A percentile compares a stretch with the other conserved stretches of the same genome.
Conservation (phyloP, 2,113 vertebrate species). For the Larimichthys crocea region DNA sequence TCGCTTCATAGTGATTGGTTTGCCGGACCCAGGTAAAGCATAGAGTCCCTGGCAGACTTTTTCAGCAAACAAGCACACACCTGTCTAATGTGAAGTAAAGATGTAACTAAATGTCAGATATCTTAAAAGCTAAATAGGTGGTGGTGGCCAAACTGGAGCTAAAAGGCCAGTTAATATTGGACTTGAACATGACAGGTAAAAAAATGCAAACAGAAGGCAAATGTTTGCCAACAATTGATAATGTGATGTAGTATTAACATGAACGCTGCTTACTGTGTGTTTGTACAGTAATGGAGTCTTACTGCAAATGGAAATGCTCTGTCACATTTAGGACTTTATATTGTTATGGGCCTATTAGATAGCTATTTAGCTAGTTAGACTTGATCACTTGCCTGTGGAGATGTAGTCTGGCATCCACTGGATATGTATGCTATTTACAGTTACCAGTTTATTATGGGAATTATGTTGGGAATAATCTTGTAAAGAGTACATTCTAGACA, state of each 20-base stretch:
- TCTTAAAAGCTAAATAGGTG: not conserved
- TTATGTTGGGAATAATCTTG: too few species aligned
- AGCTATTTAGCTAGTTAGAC: not conserved
- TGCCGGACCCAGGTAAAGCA: not conserved
- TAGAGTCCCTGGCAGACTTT: not conserved
- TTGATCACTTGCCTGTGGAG: not conserved
- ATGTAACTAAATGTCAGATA: not conserved
- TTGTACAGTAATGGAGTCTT: not conserved
- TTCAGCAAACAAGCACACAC: not conserved
- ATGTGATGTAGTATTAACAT: not conserved
- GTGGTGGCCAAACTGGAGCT: not conserved
- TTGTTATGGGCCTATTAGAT: not conserved
- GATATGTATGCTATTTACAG: too few species aligned
- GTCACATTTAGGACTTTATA: not conserved
- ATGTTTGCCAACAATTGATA: not conserved
- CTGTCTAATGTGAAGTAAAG: constrained; percentile 9
- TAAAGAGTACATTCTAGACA: too few species aligned
- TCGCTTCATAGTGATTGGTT: not conserved
- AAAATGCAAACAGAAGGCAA: not conserved
- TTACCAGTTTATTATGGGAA: too few species aligned
- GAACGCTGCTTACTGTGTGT: not conserved
- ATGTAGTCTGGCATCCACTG: not conserved
- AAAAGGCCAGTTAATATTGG: constrained; percentile 7
- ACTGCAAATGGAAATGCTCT: not conserved
- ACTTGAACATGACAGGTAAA: not conserved